These are phyloP conservation scores for Triplophysa yarkandensis DNA, from an alignment of 2,797 vertebrate species.

Conservation along the genomic window DNA sequence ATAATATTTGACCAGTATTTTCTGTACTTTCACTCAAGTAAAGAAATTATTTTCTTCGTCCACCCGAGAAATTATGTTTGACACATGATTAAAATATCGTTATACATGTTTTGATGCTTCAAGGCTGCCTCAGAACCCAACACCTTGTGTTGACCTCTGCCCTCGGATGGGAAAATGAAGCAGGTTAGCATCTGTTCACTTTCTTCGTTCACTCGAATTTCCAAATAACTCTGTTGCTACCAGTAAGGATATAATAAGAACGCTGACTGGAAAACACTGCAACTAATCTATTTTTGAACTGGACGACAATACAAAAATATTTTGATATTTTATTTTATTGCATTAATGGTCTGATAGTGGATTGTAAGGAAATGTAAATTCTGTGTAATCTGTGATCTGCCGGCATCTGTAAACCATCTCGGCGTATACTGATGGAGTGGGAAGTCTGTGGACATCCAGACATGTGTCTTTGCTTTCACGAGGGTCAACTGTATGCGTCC, in stretches of 20 bases:
- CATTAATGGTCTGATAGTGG: no score
- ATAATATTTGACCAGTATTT: no score
- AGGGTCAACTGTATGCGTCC: conserved; percentile 43
- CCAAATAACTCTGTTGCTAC: conserved; percentile 25
- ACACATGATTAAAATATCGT: background rate
- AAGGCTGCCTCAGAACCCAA: conserved; percentile 36
- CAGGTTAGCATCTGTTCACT: conserved; percentile 40
- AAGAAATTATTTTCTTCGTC: no score
- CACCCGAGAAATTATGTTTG: no score
- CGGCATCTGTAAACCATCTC: conserved; percentile 13
- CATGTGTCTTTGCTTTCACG: conserved; percentile 52
- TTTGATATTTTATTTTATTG: no score
- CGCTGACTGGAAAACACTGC: background rate
- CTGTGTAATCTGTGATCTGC: background rate
- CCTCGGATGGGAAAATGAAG: background rate
- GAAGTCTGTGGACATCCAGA: conserved; percentile 22
- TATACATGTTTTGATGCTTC: background rate
- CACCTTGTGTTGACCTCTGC: conserved; percentile 8
- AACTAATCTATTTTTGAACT: no score
- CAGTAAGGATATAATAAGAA: background rate
- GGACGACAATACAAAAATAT: no score
- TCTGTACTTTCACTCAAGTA: no score
- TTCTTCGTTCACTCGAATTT: conserved; percentile 1
- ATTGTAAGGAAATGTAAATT: background rate
- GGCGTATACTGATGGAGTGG: background rate